Conservation (phyloP, 2,888 invertebrate species). For the Lepidocyrtoides sp. region DNA sequence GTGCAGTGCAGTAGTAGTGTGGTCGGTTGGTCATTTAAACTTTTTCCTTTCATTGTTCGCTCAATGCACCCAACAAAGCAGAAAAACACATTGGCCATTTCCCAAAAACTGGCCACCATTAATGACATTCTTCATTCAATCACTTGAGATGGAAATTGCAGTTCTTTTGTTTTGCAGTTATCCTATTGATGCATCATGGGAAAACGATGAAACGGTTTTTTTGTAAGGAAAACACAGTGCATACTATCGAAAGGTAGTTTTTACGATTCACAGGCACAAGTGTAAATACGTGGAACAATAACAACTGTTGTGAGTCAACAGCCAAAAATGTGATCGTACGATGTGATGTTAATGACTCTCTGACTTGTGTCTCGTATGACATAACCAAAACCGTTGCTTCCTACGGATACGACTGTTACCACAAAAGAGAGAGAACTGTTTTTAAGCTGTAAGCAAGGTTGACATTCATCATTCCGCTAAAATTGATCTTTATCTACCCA, state of each 20-base stretch:
- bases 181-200: not conserved
- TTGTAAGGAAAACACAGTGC: not conserved
- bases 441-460: no score
- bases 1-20: slow-evolving; percentile 6
- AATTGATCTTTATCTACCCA: not conserved
- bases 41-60: slow-evolving; percentile 12
- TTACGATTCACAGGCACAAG: no score
- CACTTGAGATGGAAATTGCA: not conserved
- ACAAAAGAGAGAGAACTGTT: not conserved
- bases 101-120: not conserved
- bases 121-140: not conserved
- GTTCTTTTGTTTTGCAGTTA: not conserved
- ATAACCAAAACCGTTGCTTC: not conserved
- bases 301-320: not conserved
- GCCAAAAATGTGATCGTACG: not conserved
- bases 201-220: not conserved
- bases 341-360: not conserved
- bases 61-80: not conserved
- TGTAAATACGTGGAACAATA: slow-evolving; percentile 8
- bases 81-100: not conserved
- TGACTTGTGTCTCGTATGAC: not conserved
- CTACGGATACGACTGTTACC: not conserved
- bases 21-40: slow-evolving; percentile 26
- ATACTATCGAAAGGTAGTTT: no score
- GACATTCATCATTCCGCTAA: not conserved